phyloP scores from a whole-genome alignment of 2,113 vertebrate species.

The Herpailurus yagouaroundi region DNA sequence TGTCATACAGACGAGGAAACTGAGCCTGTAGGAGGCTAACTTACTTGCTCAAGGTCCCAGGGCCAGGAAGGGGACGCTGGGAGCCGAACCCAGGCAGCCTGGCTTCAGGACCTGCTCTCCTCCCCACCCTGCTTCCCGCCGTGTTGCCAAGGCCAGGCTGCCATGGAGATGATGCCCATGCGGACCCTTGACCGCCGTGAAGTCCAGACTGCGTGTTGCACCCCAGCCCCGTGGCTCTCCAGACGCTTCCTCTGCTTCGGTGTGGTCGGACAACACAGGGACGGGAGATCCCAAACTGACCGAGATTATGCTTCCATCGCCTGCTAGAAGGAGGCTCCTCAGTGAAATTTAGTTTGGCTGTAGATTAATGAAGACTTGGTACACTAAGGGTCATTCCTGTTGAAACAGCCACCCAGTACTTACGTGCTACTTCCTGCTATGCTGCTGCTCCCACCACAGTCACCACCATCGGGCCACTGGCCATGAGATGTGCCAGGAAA shows the following conservation, averaged over 20 bases:
- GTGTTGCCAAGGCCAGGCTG: not conserved
- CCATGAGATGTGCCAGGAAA: not conserved
- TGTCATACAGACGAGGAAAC: not conserved
- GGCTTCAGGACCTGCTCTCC: not conserved
- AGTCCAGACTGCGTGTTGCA: not conserved
- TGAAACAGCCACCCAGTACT: accelerated
- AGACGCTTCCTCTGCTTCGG: not conserved
- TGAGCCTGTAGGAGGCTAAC: not conserved
- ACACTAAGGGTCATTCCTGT: too few species aligned
- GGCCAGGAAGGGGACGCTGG: not conserved
- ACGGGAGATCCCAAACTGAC: not conserved
- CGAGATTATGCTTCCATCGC: not conserved
- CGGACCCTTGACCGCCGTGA: not conserved
- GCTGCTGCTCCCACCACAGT: not conserved
- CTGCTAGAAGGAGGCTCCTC: too few species aligned
- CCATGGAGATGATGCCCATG: accelerated
- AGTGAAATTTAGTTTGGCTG: not conserved
- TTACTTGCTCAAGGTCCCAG: not conserved
- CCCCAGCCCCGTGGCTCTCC: not conserved
- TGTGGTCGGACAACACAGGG: not conserved
- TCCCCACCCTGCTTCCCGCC: not conserved
- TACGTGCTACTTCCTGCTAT: accelerated
- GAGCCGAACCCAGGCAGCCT: not conserved
- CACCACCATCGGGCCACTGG: not conserved
- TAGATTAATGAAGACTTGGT: not conserved